Conservation (phyloP, 2,888 invertebrate species). For the Protophormia terraenovae region DNA sequence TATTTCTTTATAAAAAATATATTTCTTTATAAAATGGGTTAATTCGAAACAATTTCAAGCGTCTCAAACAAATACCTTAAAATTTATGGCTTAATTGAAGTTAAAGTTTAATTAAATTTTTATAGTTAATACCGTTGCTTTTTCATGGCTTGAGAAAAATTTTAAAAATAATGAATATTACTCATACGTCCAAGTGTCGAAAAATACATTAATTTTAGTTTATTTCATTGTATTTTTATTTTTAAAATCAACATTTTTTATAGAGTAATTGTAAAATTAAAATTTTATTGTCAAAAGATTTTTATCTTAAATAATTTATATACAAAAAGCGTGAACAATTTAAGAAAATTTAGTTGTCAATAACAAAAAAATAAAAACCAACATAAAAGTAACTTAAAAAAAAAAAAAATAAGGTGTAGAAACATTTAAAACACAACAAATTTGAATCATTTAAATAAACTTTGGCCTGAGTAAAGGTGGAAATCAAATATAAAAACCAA, state of each 20-base stretch:
- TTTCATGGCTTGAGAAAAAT: background rate
- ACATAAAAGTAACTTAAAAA: slow-evolving; percentile 26
- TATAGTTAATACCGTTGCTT: background rate
- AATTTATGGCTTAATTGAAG: too few relatives aligned
- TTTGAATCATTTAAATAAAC: slow-evolving; percentile 66
- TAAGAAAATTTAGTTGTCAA: slow-evolving; percentile 68
- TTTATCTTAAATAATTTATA: slow-evolving; percentile 63
- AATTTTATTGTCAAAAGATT: slow-evolving; percentile 61
- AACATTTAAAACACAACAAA: slow-evolving; percentile 49
- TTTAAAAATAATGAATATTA: slow-evolving; percentile 32
- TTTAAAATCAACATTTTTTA: background rate
- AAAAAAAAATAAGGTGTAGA: slow-evolving; percentile 57
- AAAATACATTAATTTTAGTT: background rate
- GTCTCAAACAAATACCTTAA: too few relatives aligned
- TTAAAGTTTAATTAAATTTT: background rate
- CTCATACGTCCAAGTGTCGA: slow-evolving; percentile 36
- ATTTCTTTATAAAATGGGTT: too few relatives aligned
- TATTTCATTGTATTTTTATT: background rate
- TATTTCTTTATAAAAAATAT: too few relatives aligned
- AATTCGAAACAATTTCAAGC: too few relatives aligned
- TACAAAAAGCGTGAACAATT: slow-evolving; percentile 66
- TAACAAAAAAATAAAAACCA: slow-evolving; percentile 32
- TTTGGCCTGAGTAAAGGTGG: slow-evolving; percentile 60
- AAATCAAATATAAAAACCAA: slow-evolving; percentile 25
- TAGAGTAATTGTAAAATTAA: background rate